Base-by-base conservation (phyloP, 2,113 vertebrate species). In the Proteles cristata region DNA sequence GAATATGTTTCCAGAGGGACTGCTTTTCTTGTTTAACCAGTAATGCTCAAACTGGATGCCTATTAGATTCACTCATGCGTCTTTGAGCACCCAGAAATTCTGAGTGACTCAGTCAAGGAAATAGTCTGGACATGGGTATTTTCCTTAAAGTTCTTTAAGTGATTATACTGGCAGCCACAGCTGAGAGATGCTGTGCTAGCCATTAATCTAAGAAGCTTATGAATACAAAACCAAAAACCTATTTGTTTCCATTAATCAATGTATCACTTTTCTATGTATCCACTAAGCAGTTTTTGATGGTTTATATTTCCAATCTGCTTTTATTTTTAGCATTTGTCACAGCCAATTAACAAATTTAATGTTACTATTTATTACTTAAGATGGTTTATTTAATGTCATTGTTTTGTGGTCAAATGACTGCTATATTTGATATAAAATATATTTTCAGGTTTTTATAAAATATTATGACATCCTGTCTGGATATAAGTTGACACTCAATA, bases 261-360 rank as follows among this genome's bases (percentile, higher is more conserved):
- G 4, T 31, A 26, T 23, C 17, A 19, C 39, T 85, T 63, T 76
- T 21, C 28, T 14, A 33, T 71, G 73, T 81, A 68, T 43, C 12
- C 2, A 63, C 45, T 55, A 21, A 55, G 31, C 5, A 90, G 16
- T 86, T 81, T 19, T 76, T 26, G 3, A 74, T 71, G 25, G 28
- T 50, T 87, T 48, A 39, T 35, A 48, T 73, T 83, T 83, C 25
- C 21, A 93, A 19, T 50, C 9, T 65, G 68, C 8, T 31, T 87
- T 95, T 53, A 86, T 96, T 90, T 86, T 88, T 19, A 33, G 11
- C 48, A 63, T 85, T 76, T 68, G 26, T 69, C 69, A 89, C n/a
- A 86, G 43, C 17, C 53, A 89, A 89, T 19, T 66, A 79, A 71
- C 2, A 85, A 63, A 84, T 58, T 58, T 85, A 73, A 43, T 71